A percentile compares a stretch with the other conserved stretches of the same genome.
Conservation (phyloP, 2,888 invertebrate species). For the Microdon myrmicae region DNA sequence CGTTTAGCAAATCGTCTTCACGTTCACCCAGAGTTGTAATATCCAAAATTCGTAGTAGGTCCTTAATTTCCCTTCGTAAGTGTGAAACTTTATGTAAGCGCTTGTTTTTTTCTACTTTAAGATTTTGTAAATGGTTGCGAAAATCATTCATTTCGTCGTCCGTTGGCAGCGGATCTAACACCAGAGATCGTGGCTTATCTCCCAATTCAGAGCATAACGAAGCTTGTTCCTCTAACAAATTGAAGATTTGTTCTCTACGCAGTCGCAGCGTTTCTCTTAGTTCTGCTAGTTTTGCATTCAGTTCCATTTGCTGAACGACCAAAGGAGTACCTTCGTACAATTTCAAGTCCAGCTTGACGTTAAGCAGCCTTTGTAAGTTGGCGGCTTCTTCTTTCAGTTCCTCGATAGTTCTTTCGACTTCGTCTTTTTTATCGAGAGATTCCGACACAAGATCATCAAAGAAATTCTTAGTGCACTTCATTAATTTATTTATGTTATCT, state of each 20-base stretch:
- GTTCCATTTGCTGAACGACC: slow-evolving; percentile 69
- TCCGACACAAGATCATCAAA: slow-evolving; percentile 73
- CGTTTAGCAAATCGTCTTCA: slow-evolving; percentile 65
- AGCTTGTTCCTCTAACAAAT: slow-evolving; percentile 68
- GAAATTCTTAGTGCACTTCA: slow-evolving; percentile 68
- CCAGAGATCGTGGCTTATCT: slow-evolving; percentile 58
- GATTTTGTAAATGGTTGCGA: slow-evolving; percentile 70
- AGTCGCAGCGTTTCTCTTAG: slow-evolving; percentile 71
- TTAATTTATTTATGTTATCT: slow-evolving; percentile 58
- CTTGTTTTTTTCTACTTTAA: slow-evolving; percentile 72
- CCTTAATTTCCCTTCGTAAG: slow-evolving; percentile 64
- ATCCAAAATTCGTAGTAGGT: slow-evolving; percentile 63
- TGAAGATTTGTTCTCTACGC: slow-evolving; percentile 65
- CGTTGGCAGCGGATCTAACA: slow-evolving; percentile 70
- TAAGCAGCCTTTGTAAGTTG: slow-evolving; percentile 59
- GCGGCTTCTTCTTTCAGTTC: slow-evolving; percentile 59
- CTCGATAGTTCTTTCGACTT: slow-evolving; percentile 70
- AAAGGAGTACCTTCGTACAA: slow-evolving; percentile 62
- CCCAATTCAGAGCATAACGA: slow-evolving; percentile 62
- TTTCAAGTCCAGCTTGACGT: slow-evolving; percentile 56
- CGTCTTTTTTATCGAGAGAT: slow-evolving; percentile 70
- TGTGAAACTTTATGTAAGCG: slow-evolving; percentile 65
- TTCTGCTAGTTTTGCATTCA: slow-evolving; percentile 71
- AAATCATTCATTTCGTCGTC: slow-evolving; percentile 72
- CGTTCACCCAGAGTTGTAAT: slow-evolving; percentile 56